Percentiles rank a stretch among this genome's conserved stretches.
These are phyloP conservation scores for Zaprionus inermis DNA, from an alignment of 1,140 invertebrate species.

Conservation along the genomic window DNA sequence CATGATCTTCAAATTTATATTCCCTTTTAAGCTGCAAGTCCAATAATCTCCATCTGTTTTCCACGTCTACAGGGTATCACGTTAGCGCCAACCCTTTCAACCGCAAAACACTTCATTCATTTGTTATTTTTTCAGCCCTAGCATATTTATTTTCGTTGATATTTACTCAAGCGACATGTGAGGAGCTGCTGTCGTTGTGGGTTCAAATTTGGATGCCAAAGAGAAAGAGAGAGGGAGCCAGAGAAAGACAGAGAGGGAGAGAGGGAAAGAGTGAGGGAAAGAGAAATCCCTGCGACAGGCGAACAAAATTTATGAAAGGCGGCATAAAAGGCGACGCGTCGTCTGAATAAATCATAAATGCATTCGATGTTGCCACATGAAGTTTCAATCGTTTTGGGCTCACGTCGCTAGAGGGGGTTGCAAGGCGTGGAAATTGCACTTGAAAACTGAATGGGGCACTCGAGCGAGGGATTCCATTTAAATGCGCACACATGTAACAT, in stretches of 20 bases:
- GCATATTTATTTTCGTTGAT: constrained; percentile 24
- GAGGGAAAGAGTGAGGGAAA: neutral
- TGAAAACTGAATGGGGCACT: neutral
- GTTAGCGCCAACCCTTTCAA: neutral
- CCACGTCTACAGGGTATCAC: neutral
- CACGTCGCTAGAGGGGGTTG: neutral
- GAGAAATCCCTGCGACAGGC: neutral
- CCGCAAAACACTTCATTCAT: neutral
- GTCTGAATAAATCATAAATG: constrained; percentile 52
- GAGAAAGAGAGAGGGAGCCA: neutral
- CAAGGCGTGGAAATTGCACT: constrained; percentile 34
- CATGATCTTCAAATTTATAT: too few relatives aligned
- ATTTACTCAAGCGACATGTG: constrained; percentile 22
- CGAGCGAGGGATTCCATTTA: neutral
- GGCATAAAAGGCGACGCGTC: constrained; percentile 15
- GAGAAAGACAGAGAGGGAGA: neutral
- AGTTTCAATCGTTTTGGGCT: constrained; percentile 27
- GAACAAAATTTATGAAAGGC: neutral
- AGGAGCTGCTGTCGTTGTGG: neutral
- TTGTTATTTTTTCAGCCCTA: constrained; percentile 4
- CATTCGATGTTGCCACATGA: constrained; percentile 30
- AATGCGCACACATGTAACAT: constrained; percentile 9
- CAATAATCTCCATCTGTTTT: neutral
- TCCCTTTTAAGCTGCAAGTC: too few relatives aligned
- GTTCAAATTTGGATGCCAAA: neutral